phyloP scores from a whole-genome alignment of 2,797 vertebrate species.

The Peromyscus aztecus region DNA sequence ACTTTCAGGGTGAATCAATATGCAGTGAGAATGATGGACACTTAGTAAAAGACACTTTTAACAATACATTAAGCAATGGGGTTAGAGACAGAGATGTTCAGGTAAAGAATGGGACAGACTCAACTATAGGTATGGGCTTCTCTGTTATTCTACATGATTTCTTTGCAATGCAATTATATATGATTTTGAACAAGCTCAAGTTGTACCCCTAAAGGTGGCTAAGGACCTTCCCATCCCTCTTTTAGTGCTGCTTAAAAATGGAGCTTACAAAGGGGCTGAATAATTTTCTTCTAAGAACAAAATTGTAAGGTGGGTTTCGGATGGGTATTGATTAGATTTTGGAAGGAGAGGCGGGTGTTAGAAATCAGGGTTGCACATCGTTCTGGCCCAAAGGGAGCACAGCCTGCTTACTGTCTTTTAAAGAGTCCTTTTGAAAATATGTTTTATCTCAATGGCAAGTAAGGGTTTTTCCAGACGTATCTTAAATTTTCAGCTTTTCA shows the following conservation, averaged over 20 bases:
- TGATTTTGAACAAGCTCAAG: neutral
- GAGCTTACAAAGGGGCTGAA: neutral
- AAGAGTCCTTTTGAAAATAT: neutral
- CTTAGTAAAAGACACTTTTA: neutral
- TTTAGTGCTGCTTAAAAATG: neutral
- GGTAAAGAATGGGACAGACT: neutral
- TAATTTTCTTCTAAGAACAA: neutral
- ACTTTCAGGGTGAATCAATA: no score
- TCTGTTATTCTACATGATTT: neutral
- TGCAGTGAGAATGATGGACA: neutral
- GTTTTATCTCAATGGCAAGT: neutral
- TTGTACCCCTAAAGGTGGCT: neutral
- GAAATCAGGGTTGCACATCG: neutral
- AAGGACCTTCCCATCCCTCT: neutral
- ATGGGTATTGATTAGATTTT: neutral
- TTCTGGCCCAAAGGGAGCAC: neutral
- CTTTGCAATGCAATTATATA: neutral
- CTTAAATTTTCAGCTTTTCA: neutral
- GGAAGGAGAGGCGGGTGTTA: neutral
- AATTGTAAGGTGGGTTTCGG: neutral
- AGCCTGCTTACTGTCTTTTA: neutral
- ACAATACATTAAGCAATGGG: neutral
- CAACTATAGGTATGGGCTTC: neutral
- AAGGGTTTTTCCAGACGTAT: neutral
- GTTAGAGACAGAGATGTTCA: neutral